Percentiles rank a stretch among this genome's conserved stretches.
Conservation (phyloP, 2,797 vertebrate genomes). For the Nannoperca obscura region DNA sequence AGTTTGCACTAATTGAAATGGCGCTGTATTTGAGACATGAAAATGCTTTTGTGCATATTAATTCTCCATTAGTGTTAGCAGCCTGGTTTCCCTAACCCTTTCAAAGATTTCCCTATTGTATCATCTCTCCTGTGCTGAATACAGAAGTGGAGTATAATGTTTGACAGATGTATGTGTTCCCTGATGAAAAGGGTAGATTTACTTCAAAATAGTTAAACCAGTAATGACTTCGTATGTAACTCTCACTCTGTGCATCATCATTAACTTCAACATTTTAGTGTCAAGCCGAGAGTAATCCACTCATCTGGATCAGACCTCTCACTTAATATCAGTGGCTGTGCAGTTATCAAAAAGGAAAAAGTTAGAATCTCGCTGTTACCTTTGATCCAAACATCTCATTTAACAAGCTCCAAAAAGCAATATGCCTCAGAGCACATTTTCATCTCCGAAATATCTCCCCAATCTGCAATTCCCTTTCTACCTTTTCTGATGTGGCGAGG, state of each 20-base stretch:
- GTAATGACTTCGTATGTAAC: background rate
- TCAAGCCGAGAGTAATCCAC: conserved; percentile 19
- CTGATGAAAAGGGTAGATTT: background rate
- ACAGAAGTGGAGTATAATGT: background rate
- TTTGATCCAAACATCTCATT: conserved; percentile 56
- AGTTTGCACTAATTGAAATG: conserved; percentile 51
- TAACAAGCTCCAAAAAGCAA: conserved; percentile 43
- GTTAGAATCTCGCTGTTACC: conserved; percentile 22
- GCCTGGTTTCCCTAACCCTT: conserved; percentile 18
- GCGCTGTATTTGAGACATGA: conserved; percentile 22
- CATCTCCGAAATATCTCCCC: conserved; percentile 26
- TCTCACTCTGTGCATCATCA: background rate
- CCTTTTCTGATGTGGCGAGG: conserved; percentile 1
- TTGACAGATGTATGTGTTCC: background rate
- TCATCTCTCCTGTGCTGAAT: conserved; percentile 5
- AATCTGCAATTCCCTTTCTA: conserved; percentile 47
- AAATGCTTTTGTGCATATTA: conserved; percentile 42
- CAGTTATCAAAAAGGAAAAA: conserved; percentile 37
- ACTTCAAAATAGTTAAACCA: background rate
- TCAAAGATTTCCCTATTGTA: background rate
- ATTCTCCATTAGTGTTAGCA: conserved; percentile 49
- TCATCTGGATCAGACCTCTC: conserved; percentile 20
- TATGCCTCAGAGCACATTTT: conserved; percentile 25
- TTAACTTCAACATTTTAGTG: conserved; percentile 8
- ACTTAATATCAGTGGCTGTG: conserved; percentile 14